Base-by-base conservation (phyloP, 2,888 invertebrate species). In the Trilocha varians region DNA sequence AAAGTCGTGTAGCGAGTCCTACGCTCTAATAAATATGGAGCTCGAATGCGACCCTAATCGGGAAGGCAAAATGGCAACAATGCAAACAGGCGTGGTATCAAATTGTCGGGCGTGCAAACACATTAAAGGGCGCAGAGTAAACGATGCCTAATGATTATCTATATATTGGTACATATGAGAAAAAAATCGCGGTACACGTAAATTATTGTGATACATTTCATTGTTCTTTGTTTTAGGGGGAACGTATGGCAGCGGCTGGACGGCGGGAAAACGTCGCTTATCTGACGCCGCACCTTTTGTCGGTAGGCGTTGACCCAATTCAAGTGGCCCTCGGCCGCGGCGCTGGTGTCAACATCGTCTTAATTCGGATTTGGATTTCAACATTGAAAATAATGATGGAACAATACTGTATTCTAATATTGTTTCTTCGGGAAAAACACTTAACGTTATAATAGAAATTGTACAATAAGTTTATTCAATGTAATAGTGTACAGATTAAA, bases 211-310 rank as follows among this genome's bases (percentile, higher is more conserved):
- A 69, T 70, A 69, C 73, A 75, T 77, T 77, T 70, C 71, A 73
- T 73, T 71, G 72, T 67, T 76, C 76, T 78, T 82, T 83, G 78
- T 82, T 80, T 78, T 62, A 65, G 71, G 65, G 65, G 68, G 71
- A 66, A 70, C 67, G 64, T 61, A 66, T 69, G 74, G 70, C n/a
- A n/a, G n/a, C 76, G 75, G 77, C 73, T 73, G 78, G 75, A 69
- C 74, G 73, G 67, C 74, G 78, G 78, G 70, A 75, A 77, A 25
- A 74, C 70, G 73, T 68, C 72, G 78, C 76, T 82, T 83, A 80
- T 83, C 78, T 75, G 72, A 70, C 72, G 76, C 74, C 79, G 70
- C 83, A 83, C 85, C 84, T 84, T 82, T 84, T 79, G 79, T 78
- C 67, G 65, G 73, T 68, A 75, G 76, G 78, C 78, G 77, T 76